Evolutionary conservation across 2,888 invertebrate genomes (phyloP).

Genomic region (Tenthredo distinguenda): DNA sequence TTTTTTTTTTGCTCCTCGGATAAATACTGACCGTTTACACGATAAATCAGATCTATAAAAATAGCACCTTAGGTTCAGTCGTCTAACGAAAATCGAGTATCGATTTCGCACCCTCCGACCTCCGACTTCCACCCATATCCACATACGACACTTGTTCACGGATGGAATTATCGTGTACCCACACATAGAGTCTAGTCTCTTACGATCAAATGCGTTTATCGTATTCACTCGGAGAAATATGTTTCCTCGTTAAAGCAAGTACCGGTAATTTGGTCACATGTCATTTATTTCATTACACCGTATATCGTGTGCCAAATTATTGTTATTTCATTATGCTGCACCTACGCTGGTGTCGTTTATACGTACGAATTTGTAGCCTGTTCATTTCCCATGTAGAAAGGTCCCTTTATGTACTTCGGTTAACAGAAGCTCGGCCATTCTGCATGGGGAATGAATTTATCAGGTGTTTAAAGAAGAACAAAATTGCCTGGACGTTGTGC

Average conservation of each 20-base stretch:
- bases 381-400: neutral
- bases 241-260: neutral
- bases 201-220: neutral
- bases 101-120: neutral
- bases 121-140: neutral
- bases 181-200: neutral
- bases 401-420: neutral
- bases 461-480: neutral
- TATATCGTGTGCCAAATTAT: neutral
- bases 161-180: neutral
- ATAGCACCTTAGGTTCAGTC: neutral
- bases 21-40: neutral
- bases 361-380: neutral
- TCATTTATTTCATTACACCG: neutral
- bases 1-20: neutral
- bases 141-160: neutral
- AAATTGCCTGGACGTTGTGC: neutral
- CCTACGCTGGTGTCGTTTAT: neutral
- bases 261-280: neutral
- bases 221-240: neutral
- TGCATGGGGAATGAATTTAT: constrained; percentile 10
- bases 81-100: neutral
- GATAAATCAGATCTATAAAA: neutral
- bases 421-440: neutral
- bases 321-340: neutral